These are phyloP conservation scores for Phocides pigmalion DNA, from an alignment of 1,140 invertebrate species.

Conservation along the genomic window DNA sequence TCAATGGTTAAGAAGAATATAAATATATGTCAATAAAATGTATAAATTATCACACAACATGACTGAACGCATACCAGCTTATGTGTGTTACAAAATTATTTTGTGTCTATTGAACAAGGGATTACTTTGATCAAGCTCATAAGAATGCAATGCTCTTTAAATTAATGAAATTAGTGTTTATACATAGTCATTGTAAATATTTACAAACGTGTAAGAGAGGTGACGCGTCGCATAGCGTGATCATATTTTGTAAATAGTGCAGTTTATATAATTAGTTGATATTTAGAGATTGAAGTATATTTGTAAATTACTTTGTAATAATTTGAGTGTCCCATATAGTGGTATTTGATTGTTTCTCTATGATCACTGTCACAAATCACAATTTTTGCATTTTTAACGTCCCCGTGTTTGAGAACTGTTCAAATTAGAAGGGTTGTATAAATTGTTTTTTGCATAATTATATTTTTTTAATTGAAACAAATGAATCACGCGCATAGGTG, in stretches of 20 bases:
- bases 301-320: constrained; percentile 82
- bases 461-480: constrained; percentile 64
- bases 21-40: constrained; percentile 24
- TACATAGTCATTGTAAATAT: constrained; percentile 84
- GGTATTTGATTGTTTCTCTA: constrained; percentile 72
- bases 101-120: constrained; percentile 67
- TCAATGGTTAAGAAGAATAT: constrained; percentile 41
- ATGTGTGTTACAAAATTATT: constrained; percentile 44
- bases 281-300: constrained; percentile 81
- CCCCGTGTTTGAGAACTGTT: constrained; percentile 59
- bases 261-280: constrained; percentile 79
- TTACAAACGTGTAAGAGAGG: constrained; percentile 74
- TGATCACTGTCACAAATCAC: constrained; percentile 83
- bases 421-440: constrained; percentile 68
- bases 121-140: constrained; percentile 76
- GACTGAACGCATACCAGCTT: constrained; percentile 47
- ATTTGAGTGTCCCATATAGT: constrained; percentile 76
- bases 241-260: constrained; percentile 82
- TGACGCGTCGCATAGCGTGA: constrained; percentile 69
- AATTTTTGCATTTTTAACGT: constrained; percentile 74
- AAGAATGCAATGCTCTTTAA: constrained; percentile 76
- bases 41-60: constrained; percentile 32
- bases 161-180: constrained; percentile 66
- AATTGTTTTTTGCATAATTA: constrained; percentile 70
- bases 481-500: constrained; percentile 69